These are phyloP conservation scores for Drosophila nigrodunni DNA, from an alignment of 1,140 invertebrate species.

Conservation along the genomic window DNA sequence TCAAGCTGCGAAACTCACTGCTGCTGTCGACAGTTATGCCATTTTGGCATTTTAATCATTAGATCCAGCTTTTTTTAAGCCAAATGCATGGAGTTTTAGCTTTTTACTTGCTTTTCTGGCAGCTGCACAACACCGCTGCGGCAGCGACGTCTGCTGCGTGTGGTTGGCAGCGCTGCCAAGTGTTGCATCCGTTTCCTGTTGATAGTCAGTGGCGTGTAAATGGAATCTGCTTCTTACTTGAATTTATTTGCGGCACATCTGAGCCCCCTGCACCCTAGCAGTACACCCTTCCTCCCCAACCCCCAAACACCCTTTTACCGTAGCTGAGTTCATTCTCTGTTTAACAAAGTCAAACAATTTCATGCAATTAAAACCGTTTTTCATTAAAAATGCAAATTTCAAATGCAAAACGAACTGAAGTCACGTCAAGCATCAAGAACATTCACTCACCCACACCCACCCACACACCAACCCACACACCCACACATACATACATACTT, in stretches of 20 bases:
- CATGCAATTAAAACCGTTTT: conserved; percentile 82
- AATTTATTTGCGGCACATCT: conserved; percentile 65
- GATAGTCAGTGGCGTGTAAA: conserved; percentile 77
- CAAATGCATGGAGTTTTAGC: too few relatives aligned
- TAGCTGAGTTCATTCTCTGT: conserved; percentile 41
- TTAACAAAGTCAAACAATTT: conserved; percentile 83
- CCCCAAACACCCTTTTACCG: conserved; percentile 21
- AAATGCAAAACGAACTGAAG: conserved; percentile 80
- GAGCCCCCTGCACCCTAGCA: background rate
- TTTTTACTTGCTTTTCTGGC: too few relatives aligned
- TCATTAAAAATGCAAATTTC: conserved; percentile 83
- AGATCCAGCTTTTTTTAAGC: too few relatives aligned
- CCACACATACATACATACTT: conserved; percentile 19
- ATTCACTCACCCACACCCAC: conserved; percentile 22
- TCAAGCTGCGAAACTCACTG: conserved; percentile 30
- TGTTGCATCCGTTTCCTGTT: conserved; percentile 78
- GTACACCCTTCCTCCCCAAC: background rate
- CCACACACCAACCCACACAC: conserved; percentile 2
- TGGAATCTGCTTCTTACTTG: conserved; percentile 69
- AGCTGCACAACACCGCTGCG: background rate
- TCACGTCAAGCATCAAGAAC: conserved; percentile 73
- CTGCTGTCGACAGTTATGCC: background rate
- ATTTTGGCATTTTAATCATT: too few relatives aligned
- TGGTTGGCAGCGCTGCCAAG: conserved; percentile 76
- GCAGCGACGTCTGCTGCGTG: conserved; percentile 41